Conservation (phyloP, 2,888 invertebrate genomes). For the Steinernema scapterisci region DNA sequence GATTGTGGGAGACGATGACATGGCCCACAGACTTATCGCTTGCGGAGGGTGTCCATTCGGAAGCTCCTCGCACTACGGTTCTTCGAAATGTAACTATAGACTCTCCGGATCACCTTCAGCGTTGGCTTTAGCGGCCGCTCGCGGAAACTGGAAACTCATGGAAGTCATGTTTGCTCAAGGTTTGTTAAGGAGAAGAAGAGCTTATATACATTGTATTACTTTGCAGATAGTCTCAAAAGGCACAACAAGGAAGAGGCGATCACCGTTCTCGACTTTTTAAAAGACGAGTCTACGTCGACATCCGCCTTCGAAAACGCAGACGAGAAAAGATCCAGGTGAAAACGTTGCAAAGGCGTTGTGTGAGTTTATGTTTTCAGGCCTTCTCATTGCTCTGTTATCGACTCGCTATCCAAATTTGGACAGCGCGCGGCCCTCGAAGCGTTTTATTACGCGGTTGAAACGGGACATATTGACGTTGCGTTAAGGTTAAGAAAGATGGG, state of each 20-base stretch:
- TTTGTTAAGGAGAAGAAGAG: slow-evolving; percentile 41
- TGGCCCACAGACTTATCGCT: slow-evolving; percentile 80
- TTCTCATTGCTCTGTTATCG: background rate
- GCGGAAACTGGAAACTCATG: slow-evolving; percentile 81
- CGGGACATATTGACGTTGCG: slow-evolving; percentile 86
- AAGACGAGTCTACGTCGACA: slow-evolving; percentile 21
- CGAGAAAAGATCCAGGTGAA: background rate
- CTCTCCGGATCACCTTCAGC: slow-evolving; percentile 79
- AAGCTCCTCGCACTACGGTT: slow-evolving; percentile 74
- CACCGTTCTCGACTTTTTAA: slow-evolving; percentile 35
- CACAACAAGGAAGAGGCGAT: slow-evolving; percentile 18
- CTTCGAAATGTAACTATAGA: slow-evolving; percentile 40
- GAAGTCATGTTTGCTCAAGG: slow-evolving; percentile 77
- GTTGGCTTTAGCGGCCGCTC: slow-evolving; percentile 85
- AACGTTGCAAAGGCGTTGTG: background rate
- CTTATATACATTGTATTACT: background rate
- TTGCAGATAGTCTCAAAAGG: background rate
- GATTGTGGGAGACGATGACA: slow-evolving; percentile 72
- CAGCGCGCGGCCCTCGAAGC: slow-evolving; percentile 74
- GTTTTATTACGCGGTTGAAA: slow-evolving; percentile 91
- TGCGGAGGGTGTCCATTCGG: slow-evolving; percentile 87
- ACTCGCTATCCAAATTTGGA: background rate
- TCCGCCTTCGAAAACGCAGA: slow-evolving; percentile 1
- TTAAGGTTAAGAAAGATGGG: slow-evolving; percentile 82
- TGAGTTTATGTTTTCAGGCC: background rate